Evolutionary conservation across 2,797 vertebrate species (phyloP).

Genomic region (Hyperoplus lanceolatus): DNA sequence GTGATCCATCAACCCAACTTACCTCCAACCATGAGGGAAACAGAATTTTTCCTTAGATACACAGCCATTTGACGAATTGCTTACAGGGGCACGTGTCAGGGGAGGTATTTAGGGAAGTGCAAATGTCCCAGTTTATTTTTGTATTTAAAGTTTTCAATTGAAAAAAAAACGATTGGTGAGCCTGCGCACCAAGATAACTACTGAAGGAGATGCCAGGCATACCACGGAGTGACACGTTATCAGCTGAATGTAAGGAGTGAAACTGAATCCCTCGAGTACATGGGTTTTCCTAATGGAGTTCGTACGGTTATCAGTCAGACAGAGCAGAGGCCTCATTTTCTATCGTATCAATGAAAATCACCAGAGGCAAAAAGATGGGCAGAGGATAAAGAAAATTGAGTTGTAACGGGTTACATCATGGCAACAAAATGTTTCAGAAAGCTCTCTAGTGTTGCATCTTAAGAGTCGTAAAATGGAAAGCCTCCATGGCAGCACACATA

Average conservation of each 20-base stretch:
- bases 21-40: not conserved
- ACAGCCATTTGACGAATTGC: not conserved
- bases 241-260: conserved; percentile 41
- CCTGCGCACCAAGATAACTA: conserved; percentile 27
- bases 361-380: not conserved
- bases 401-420: not conserved
- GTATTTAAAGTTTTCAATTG: conserved; percentile 19
- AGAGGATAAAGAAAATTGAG: not conserved
- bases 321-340: not conserved
- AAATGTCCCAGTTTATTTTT: conserved; percentile 18
- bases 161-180: conserved; percentile 35
- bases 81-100: not conserved
- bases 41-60: not conserved
- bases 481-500: conserved; percentile 7
- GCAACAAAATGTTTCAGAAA: conserved; percentile 1
- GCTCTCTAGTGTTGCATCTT: not conserved
- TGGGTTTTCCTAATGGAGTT: not conserved
- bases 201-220: conserved; percentile 8
- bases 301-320: not conserved
- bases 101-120: not conserved
- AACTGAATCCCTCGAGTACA: not conserved
- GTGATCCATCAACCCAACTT: not conserved
- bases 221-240: conserved; percentile 26
- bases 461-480: conserved; percentile 15
- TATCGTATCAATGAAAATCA: not conserved